These are phyloP conservation scores for Daubentonia madagascariensis DNA, from an alignment of 2,113 vertebrate species.

Conservation along the genomic window DNA sequence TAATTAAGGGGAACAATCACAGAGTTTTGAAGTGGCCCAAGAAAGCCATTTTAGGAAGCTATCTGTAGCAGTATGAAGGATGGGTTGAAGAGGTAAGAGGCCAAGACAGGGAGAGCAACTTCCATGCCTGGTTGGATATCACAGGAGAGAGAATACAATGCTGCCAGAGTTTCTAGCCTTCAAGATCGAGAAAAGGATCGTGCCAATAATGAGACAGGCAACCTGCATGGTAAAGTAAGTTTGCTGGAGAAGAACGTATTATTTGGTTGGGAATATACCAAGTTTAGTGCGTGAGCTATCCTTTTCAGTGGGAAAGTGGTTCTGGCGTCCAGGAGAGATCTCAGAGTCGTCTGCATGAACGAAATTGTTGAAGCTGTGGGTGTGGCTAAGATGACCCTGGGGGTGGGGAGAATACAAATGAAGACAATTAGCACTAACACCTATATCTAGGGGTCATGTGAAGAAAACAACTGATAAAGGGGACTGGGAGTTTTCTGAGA, in stretches of 20 bases:
- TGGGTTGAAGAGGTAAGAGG: not conserved
- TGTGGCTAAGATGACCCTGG: not conserved
- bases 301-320: not conserved
- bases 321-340: not conserved
- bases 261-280: not conserved
- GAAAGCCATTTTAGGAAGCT: not conserved
- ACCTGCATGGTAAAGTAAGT: not conserved
- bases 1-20: not conserved
- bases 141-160: not conserved
- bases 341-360: not conserved
- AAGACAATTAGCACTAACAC: not conserved
- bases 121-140: constrained; percentile 5
- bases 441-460: not conserved
- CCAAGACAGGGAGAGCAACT: not conserved
- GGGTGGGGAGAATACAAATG: not conserved
- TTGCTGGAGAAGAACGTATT: not conserved
- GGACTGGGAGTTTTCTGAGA: not conserved
- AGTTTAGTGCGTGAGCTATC: not conserved
- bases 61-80: not conserved
- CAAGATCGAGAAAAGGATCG: not conserved
- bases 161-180: not conserved
- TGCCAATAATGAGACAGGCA: not conserved
- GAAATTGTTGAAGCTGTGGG: not conserved
- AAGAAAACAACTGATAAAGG: not conserved
- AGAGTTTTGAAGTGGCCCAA: not conserved